These are phyloP conservation scores for Pyrrhosoma nymphula DNA, from an alignment of 2,888 invertebrate genomes.

Conservation along the genomic window DNA sequence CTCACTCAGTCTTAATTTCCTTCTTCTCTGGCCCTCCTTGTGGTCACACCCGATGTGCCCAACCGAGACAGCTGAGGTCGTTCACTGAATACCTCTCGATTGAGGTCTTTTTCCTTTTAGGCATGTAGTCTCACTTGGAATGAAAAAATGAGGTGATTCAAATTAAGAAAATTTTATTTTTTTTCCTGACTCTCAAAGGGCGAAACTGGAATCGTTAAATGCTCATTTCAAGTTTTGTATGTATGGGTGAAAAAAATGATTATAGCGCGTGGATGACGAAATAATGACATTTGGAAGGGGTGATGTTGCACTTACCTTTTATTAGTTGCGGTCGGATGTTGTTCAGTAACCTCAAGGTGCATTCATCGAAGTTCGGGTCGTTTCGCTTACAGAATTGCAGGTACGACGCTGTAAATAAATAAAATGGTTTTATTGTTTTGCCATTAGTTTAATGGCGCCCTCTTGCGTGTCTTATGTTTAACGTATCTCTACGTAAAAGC, in stretches of 20 bases:
- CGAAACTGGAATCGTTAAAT: background rate
- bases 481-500: too few relatives aligned
- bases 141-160: background rate
- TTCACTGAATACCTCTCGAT: too few relatives aligned
- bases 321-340: conserved; percentile 80
- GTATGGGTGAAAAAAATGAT: background rate
- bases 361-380: conserved; percentile 83
- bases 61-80: background rate
- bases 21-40: background rate
- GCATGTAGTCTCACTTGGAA: background rate
- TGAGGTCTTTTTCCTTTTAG: background rate
- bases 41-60: background rate
- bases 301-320: conserved; percentile 48
- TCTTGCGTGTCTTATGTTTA: too few relatives aligned
- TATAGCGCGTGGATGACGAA: background rate
- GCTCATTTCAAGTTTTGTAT: background rate
- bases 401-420: conserved; percentile 82
- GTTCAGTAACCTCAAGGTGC: conserved; percentile 82
- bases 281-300: background rate
- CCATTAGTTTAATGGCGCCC: too few relatives aligned
- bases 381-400: conserved; percentile 84
- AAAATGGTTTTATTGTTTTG: conserved; percentile 5
- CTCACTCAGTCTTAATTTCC: background rate
- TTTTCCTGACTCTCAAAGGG: background rate
- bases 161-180: too few relatives aligned